Base-by-base conservation (phyloP, 2,113 vertebrate species). In the Etia nguti region DNA sequence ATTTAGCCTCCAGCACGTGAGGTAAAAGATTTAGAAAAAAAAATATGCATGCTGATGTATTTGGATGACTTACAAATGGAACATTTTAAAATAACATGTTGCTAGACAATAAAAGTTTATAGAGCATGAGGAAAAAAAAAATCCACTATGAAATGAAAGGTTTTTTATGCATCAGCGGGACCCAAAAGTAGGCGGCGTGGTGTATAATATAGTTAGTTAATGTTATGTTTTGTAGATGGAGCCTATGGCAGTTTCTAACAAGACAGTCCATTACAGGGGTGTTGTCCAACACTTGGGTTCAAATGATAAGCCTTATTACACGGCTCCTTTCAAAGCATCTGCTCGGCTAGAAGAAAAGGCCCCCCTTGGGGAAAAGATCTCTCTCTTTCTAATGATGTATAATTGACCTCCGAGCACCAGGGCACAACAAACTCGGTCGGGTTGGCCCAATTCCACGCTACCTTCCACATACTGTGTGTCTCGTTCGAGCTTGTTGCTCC, bases 391-490 rank as follows among this genome's bases (percentile, higher is more conserved):
- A 95, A 95, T 95, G 92, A 95, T 89, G 88, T 93, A 92, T 92
- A 95, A 95, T 94, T 94, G 93, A 95, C 93, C 94, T 93, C 92
- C 84, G 85, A 94, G 93, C 93, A 94, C 94, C 93, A 86, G 92
- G 90, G 88, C 92, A 95, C 85, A 92, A 89, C 91, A 93, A 90
- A 89, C 92, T 92, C 92, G 90, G 91, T 79, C 13, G 13, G 86
- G 92, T 88, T 93, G 90, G 83, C 87, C 90, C 87, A 89, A 91
- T 92, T 93, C 93, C 95, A 94, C 92, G 92, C 87, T 90, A 80
- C 79, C 87, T 93, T 90, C 83, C 88, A 88, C 93, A 93, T 85
- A 91, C 89, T 87, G 85, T 79, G 82, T 77, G 86, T 92, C 92
- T 88, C 92, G 88, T 93, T 91, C 29, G 1, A 93, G 95, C 93